phyloP scores from a whole-genome alignment of 2,888 invertebrate species.

The Volucella inanis region DNA sequence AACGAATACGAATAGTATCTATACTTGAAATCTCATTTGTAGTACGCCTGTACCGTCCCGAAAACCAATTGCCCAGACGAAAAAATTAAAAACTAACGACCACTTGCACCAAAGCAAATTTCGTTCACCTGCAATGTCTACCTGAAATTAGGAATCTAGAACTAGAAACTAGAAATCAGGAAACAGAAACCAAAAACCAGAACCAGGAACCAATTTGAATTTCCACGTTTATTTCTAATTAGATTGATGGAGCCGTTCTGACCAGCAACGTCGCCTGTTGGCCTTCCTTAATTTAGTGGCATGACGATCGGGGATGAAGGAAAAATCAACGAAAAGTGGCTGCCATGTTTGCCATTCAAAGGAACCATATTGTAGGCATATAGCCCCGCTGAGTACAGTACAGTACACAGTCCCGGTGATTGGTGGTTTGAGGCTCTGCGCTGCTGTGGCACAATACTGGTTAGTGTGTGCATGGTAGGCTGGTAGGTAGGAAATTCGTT shows the following conservation, averaged over 20 bases:
- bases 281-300: constrained; percentile 38
- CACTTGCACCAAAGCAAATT: neutral
- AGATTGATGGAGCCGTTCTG: constrained; percentile 70
- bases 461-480: constrained; percentile 3
- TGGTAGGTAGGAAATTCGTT: constrained; percentile 62
- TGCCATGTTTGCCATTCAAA: constrained; percentile 48
- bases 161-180: neutral
- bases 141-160: neutral
- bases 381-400: constrained; percentile 25
- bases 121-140: constrained; percentile 14
- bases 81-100: neutral
- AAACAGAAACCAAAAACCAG: neutral
- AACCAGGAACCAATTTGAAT: constrained; percentile 68
- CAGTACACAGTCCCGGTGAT: constrained; percentile 54
- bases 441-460: constrained; percentile 1
- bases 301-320: constrained; percentile 23
- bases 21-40: constrained; percentile 56
- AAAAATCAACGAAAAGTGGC: constrained; percentile 50
- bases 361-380: constrained; percentile 36
- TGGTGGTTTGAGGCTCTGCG: constrained; percentile 47
- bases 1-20: neutral
- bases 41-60: constrained; percentile 9
- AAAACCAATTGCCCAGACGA: no score
- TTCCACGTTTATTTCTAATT: constrained; percentile 71
- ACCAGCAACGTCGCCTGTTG: constrained; percentile 24